phyloP scores from a whole-genome alignment of 1,140 invertebrate genomes.

The Parapsyche elsis region DNA sequence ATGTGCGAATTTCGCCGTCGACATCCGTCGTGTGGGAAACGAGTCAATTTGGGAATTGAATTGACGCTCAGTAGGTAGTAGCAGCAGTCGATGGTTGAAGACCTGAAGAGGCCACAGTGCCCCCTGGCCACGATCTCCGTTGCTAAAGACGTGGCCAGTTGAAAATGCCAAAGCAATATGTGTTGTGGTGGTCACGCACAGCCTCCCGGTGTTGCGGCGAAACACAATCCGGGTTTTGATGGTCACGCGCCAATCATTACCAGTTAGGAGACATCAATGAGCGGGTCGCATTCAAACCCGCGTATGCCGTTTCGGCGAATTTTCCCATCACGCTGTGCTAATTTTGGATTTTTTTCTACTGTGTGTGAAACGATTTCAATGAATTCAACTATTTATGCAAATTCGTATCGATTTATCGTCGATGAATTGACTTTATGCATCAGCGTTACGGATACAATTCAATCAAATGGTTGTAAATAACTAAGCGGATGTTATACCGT shows the following conservation, averaged over 20 bases:
- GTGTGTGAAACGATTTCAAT: too few relatives aligned
- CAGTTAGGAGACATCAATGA: background rate
- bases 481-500: too few relatives aligned
- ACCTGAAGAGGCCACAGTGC: too few relatives aligned
- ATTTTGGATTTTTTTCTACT: too few relatives aligned
- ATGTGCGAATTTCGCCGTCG: background rate
- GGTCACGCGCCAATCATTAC: constrained; percentile 53
- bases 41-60: background rate
- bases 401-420: too few relatives aligned
- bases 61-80: background rate
- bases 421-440: too few relatives aligned
- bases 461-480: too few relatives aligned
- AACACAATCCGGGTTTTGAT: constrained; percentile 55
- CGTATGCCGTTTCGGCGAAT: constrained; percentile 34
- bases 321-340: background rate
- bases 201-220: constrained; percentile 52
- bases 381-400: too few relatives aligned
- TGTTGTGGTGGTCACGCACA: background rate
- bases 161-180: constrained; percentile 1
- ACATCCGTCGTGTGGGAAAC: background rate
- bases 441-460: too few relatives aligned
- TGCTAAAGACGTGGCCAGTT: background rate
- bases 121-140: too few relatives aligned
- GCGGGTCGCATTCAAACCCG: constrained; percentile 23
- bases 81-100: background rate